Evolutionary conservation across 2,797 vertebrate genomes (phyloP).

Genomic region (Halcyon badia): DNA sequence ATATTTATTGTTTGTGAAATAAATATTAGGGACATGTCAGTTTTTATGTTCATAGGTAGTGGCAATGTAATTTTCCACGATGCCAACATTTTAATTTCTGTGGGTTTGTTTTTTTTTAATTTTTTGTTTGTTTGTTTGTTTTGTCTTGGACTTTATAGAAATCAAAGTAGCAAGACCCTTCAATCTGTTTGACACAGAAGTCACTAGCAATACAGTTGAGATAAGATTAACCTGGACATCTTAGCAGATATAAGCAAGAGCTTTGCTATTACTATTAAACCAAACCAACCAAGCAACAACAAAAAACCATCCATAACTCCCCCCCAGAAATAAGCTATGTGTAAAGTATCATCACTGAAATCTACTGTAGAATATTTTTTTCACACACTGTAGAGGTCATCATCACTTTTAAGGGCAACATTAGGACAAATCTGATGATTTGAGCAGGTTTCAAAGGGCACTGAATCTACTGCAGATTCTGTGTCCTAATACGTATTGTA

Average conservation of each 20-base stretch:
- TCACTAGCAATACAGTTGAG: background rate
- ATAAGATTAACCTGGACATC: background rate
- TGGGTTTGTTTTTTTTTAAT: too few relatives aligned
- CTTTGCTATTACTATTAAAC: background rate
- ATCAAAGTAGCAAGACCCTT: background rate
- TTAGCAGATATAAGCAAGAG: background rate
- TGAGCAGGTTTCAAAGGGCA: conserved; percentile 33
- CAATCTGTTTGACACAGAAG: background rate
- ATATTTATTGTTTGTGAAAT: too few relatives aligned
- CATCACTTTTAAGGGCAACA: background rate
- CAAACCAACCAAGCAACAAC: background rate
- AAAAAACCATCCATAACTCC: background rate
- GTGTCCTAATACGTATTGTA: background rate
- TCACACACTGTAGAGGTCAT: background rate
- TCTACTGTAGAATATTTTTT: background rate
- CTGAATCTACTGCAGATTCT: background rate
- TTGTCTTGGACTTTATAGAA: background rate
- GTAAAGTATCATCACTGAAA: background rate
- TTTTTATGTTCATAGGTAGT: background rate
- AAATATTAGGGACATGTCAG: background rate
- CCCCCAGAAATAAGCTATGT: background rate
- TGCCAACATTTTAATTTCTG: background rate
- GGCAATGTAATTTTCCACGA: background rate
- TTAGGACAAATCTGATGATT: background rate
- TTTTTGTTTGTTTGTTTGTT: background rate